Conservation (phyloP, 2,888 invertebrate species). For the Ligdia adustata region DNA sequence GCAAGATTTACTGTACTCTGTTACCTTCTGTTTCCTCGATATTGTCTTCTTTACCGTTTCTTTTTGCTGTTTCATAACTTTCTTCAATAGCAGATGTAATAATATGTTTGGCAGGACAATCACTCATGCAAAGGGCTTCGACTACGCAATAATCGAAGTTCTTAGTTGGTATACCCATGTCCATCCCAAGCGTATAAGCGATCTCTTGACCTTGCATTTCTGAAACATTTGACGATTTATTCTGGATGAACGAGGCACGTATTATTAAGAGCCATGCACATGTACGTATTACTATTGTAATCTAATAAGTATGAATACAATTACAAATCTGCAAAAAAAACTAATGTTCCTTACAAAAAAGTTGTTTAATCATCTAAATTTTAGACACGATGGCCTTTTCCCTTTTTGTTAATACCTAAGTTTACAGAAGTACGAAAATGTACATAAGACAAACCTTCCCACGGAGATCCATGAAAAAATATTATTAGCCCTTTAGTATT, state of each 20-base stretch:
- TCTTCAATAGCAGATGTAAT: slow-evolving; percentile 58
- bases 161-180: slow-evolving; percentile 68
- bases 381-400: too few relatives aligned
- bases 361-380: too few relatives aligned
- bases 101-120: slow-evolving; percentile 51
- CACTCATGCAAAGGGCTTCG: slow-evolving; percentile 64
- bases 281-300: too few relatives aligned
- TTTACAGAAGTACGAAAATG: too few relatives aligned
- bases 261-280: too few relatives aligned
- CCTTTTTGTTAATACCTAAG: too few relatives aligned
- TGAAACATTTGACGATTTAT: too few relatives aligned
- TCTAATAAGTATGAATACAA: too few relatives aligned
- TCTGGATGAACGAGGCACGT: too few relatives aligned
- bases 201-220: slow-evolving; percentile 71
- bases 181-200: slow-evolving; percentile 69
- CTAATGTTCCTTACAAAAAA: too few relatives aligned
- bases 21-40: slow-evolving; percentile 53
- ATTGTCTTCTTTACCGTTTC: slow-evolving; percentile 41
- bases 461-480: slow-evolving; percentile 71
- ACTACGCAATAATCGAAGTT: slow-evolving; percentile 79
- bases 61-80: slow-evolving; percentile 51
- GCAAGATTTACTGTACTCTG: too few relatives aligned
- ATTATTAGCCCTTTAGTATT: slow-evolving; percentile 64
- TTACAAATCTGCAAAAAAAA: too few relatives aligned
- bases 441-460: slow-evolving; percentile 59